phyloP scores from a whole-genome alignment of 2,888 invertebrate species.

The Drosophila infuscata region DNA sequence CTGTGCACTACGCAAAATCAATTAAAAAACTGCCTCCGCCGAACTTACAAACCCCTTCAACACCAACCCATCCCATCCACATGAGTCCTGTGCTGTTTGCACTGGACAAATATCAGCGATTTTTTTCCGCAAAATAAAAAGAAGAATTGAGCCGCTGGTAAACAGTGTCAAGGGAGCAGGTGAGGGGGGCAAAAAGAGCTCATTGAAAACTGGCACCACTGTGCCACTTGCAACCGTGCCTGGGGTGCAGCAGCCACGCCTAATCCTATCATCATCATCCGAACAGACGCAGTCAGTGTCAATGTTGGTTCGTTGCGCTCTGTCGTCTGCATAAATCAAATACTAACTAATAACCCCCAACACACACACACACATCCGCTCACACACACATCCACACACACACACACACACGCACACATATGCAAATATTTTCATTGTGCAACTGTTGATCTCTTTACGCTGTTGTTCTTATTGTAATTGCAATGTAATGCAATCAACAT shows the following conservation, averaged over 20 bases:
- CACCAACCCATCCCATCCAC: background rate
- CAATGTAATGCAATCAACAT: constrained; percentile 68
- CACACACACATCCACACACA: constrained; percentile 1
- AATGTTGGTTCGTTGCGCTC: constrained; percentile 33
- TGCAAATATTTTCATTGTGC: constrained; percentile 11
- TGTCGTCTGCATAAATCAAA: constrained; percentile 56
- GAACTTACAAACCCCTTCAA: background rate
- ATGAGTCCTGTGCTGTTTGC: constrained; percentile 44
- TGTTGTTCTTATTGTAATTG: constrained; percentile 28
- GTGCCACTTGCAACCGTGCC: constrained; percentile 32
- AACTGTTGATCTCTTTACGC: constrained; percentile 40
- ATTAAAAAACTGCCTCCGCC: constrained; percentile 54
- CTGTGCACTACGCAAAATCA: constrained; percentile 57
- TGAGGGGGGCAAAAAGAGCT: background rate
- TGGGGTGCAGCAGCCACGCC: constrained; percentile 24
- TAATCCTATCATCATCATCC: background rate
- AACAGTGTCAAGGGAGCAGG: constrained; percentile 26
- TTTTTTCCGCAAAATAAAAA: constrained; percentile 30
- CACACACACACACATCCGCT: background rate
- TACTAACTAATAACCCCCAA: constrained; percentile 56
- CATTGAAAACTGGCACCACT: constrained; percentile 48
- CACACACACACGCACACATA: background rate
- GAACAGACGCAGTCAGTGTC: constrained; percentile 11
- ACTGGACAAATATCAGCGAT: constrained; percentile 30
- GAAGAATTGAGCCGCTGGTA: constrained; percentile 41